These are phyloP conservation scores for Menidia menidia DNA, from an alignment of 2,797 vertebrate species.

Conservation along the genomic window DNA sequence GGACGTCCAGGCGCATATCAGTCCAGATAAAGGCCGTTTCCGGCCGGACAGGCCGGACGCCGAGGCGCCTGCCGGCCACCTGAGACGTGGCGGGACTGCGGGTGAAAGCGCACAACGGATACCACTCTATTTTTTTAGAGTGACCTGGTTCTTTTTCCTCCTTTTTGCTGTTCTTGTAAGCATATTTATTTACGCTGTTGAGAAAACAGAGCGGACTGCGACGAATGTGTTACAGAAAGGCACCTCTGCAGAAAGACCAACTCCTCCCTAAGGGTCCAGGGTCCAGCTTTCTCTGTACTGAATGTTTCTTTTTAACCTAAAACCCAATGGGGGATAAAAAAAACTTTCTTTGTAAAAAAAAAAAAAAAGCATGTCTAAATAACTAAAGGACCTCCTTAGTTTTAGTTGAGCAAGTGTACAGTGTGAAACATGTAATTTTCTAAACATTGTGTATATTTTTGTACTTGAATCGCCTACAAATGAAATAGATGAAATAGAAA, in stretches of 20 bases:
- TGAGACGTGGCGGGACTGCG: constrained; percentile 14
- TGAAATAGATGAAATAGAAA: constrained; percentile 4
- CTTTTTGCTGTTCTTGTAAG: constrained; percentile 15
- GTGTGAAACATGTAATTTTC: constrained; percentile 68
- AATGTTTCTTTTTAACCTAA: constrained; percentile 48
- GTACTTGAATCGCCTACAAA: constrained; percentile 55
- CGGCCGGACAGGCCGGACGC: constrained; percentile 26
- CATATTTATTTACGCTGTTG: constrained; percentile 76
- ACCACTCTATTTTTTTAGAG: constrained; percentile 44
- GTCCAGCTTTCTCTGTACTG: constrained; percentile 29
- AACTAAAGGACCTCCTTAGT: constrained; percentile 16
- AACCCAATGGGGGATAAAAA: not conserved
- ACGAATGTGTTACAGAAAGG: constrained; percentile 62
- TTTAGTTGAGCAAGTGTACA: constrained; percentile 58
- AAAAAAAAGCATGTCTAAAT: not conserved
- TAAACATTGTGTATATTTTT: constrained; percentile 80
- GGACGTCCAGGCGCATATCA: constrained; percentile 17
- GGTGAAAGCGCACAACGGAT: constrained; percentile 9
- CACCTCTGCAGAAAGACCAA: constrained; percentile 56
- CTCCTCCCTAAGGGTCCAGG: constrained; percentile 17
- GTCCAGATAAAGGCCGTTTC: constrained; percentile 27
- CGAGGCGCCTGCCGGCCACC: not conserved
- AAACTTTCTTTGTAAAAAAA: not conserved
- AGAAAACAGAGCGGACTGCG: constrained; percentile 46
- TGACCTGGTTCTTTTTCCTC: not conserved